Evolutionary conservation across 2,888 invertebrate species (phyloP).

Genomic region (Dinocampus coccinellae): DNA sequence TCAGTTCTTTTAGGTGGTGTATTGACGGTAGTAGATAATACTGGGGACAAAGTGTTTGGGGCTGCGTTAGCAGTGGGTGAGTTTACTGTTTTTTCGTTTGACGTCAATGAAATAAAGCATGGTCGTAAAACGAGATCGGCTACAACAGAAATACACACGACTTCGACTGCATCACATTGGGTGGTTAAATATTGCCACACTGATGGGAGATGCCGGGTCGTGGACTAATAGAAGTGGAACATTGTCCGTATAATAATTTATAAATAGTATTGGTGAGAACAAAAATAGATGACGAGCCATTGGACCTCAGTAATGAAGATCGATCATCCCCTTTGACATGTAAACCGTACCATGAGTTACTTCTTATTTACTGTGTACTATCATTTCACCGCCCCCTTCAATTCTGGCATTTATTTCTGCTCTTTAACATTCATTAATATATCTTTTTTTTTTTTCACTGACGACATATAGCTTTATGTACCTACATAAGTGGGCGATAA

Average conservation of each 20-base stretch:
- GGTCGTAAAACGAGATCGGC: conserved; percentile 55
- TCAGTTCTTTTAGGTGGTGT: neutral
- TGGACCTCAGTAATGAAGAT: conserved; percentile 51
- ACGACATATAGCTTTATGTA: too few relatives aligned
- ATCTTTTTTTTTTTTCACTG: neutral
- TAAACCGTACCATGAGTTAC: conserved; percentile 1
- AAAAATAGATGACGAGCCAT: conserved; percentile 62
- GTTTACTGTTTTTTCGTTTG: conserved; percentile 45
- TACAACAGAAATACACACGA: conserved; percentile 50
- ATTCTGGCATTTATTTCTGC: neutral
- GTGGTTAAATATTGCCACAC: conserved; percentile 53
- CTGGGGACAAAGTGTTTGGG: neutral
- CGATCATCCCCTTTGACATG: conserved; percentile 23
- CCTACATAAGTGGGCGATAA: too few relatives aligned
- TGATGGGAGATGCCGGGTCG: conserved; percentile 46
- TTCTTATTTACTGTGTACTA: neutral
- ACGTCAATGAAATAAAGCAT: conserved; percentile 57
- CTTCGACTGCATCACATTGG: conserved; percentile 50
- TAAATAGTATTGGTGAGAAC: conserved; percentile 58
- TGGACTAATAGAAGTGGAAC: conserved; percentile 62
- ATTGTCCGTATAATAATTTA: conserved; percentile 60
- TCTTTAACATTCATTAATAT: conserved; percentile 4
- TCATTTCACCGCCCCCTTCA: conserved; percentile 1
- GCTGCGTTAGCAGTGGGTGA: conserved; percentile 10
- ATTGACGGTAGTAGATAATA: neutral